phyloP scores from a whole-genome alignment of 2,113 vertebrate species.

The Myrmophylax atrothorax region DNA sequence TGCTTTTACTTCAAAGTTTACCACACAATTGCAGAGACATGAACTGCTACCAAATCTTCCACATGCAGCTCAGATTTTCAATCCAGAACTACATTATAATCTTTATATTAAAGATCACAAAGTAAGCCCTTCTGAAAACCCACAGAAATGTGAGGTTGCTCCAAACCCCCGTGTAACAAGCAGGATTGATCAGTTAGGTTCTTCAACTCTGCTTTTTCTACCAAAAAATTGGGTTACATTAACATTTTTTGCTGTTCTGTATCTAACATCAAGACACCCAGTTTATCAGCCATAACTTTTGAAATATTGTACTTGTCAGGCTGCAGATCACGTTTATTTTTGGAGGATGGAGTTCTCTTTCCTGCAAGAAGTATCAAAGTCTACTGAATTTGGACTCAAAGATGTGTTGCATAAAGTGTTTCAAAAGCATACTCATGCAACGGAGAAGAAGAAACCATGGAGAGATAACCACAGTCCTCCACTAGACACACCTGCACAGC shows the following conservation, averaged over 20 bases:
- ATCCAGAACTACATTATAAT: background rate
- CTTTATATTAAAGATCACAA: background rate
- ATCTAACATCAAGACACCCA: background rate
- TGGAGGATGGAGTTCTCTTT: background rate
- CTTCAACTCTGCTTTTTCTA: background rate
- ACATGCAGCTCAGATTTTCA: background rate
- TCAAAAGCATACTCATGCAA: background rate
- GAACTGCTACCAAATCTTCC: background rate
- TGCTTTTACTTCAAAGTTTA: slow-evolving; percentile 30
- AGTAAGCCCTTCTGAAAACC: background rate
- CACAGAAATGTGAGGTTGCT: background rate
- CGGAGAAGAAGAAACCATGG: background rate
- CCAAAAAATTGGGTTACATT: background rate
- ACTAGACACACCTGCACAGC: background rate
- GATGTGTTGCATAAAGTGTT: accelerated
- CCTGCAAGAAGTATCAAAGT: background rate
- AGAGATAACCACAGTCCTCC: background rate
- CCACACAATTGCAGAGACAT: background rate
- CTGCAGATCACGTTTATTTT: background rate
- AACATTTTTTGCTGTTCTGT: background rate
- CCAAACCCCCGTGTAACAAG: background rate
- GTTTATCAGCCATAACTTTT: background rate
- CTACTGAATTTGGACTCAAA: background rate
- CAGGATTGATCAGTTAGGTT: background rate
- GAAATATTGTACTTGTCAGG: background rate